Percentiles rank a stretch among this genome's conserved stretches.
Evolutionary conservation across 2,113 vertebrate species (phyloP).

Genomic region (Corydoras maculifer): DNA sequence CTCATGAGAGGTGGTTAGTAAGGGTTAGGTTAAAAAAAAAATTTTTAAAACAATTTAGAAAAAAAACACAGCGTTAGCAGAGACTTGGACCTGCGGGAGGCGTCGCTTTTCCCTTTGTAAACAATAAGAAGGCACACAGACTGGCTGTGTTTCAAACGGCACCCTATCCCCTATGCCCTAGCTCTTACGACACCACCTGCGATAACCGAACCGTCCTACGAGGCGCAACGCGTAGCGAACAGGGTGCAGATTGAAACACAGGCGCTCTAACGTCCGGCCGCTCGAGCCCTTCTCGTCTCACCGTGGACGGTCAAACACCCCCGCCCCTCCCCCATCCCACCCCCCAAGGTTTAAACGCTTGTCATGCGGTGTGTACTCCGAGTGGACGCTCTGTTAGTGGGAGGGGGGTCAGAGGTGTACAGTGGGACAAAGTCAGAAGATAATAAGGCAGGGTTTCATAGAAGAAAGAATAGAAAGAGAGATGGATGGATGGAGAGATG

Average conservation of each 20-base stretch:
- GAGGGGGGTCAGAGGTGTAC: not conserved
- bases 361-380: too few species aligned
- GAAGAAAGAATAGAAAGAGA: not conserved
- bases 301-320: too few species aligned
- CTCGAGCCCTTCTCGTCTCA: too few species aligned
- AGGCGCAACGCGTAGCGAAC: not conserved
- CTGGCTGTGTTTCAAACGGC: not conserved
- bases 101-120: not conserved
- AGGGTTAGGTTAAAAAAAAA: not conserved
- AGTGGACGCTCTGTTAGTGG: too few species aligned
- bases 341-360: too few species aligned
- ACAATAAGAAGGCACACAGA: not conserved
- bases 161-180: not conserved
- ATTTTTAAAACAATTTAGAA: not conserved
- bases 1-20: not conserved
- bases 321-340: too few species aligned
- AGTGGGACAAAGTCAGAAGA: not conserved
- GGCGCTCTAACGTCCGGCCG: too few species aligned
- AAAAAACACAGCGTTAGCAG: not conserved
- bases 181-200: not conserved
- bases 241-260: not conserved
- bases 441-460: not conserved
- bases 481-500: not conserved
- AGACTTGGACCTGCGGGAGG: not conserved
- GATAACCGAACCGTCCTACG: not conserved